Percentiles rank a stretch among this genome's conserved stretches.
These are phyloP conservation scores for Drosophila virilis DNA, from an alignment of 1,140 invertebrate genomes.

Conservation along the genomic window DNA sequence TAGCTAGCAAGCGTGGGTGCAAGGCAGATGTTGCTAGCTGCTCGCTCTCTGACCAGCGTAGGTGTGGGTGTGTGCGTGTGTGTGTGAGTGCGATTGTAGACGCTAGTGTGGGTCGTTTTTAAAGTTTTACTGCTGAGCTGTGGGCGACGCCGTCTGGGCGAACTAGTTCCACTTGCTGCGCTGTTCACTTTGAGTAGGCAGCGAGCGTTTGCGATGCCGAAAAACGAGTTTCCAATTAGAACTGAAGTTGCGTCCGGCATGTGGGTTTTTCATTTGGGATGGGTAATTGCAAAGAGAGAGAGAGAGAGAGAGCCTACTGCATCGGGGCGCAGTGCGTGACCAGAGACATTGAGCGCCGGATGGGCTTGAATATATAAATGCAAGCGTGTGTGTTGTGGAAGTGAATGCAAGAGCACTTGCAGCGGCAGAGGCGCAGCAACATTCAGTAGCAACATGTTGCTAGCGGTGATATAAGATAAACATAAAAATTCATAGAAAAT, in stretches of 20 bases:
- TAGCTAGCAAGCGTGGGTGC: constrained; percentile 31
- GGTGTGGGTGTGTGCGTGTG: constrained; percentile 5
- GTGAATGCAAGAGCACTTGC: constrained; percentile 9
- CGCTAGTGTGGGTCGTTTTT: constrained; percentile 35
- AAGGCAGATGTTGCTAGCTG: constrained; percentile 9
- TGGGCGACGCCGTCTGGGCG: constrained; percentile 51
- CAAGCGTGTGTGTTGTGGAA: constrained; percentile 12
- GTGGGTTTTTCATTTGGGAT: constrained; percentile 65
- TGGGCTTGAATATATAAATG: constrained; percentile 57
- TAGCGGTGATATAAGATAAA: constrained; percentile 1
- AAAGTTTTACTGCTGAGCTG: constrained; percentile 33
- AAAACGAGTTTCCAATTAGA: constrained; percentile 74
- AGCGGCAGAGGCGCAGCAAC: constrained; percentile 1
- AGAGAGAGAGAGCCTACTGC: constrained; percentile 15
- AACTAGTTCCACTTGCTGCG: constrained; percentile 48
- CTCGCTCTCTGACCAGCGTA: constrained; percentile 25
- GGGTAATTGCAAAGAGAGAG: constrained; percentile 14
- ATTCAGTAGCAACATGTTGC: constrained; percentile 32
- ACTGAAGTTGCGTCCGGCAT: constrained; percentile 55
- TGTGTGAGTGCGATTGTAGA: neutral
- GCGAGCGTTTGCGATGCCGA: neutral
- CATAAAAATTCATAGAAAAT: neutral
- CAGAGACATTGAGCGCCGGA: constrained; percentile 56
- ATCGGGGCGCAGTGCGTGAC: constrained; percentile 34
- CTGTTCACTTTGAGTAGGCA: constrained; percentile 43